Evolutionary conservation across 2,888 invertebrate species (phyloP), one percentile per base, ranked within the genome.

Genomic region (Drosophila birchii): DNA sequence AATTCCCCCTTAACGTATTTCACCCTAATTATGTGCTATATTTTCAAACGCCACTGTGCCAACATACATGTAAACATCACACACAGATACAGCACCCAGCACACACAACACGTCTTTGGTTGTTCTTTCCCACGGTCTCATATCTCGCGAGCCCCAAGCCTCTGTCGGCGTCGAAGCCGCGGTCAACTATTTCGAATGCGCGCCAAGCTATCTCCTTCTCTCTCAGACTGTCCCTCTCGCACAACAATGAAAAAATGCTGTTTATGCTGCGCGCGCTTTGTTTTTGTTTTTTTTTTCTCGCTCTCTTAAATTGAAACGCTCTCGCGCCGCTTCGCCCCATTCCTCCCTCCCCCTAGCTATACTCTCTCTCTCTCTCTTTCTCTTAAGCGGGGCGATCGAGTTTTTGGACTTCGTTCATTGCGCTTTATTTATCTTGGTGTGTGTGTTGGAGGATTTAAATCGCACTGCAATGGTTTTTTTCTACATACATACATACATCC

Each of bases 111-210:
- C 89, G 89, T 89, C 90, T 91, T 73, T 89, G 88, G 90, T 88
- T 90, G 90, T 91, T 92, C 91, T 91, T 92, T 92, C 92, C 92
- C 92, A 92, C 92, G 92, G 92, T 92, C 91, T 91, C 91, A 91
- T 92, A 92, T 92, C 92, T 92, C 89, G 89, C 51, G 20, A 53
- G 34, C 90, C 86, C 80, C 86, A 72, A 73, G 70, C 67, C 61
- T 68, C 67, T 41, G 69, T 56, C 69, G 62, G 67, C 70, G 51
- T 63, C 74, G 85, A 80, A 81, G 81, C 70, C 64, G 60, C 64
- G 64, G 64, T 64, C 60, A 66, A 51, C 64, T 60, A 64, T 68
- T 53, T 67, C 80, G 84, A 84, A 79, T 83, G 80, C 83, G 83
- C 85, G 83, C 80, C 73, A 83, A 76, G 78, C 78, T 45, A 57